Evolutionary conservation across 2,797 vertebrate genomes (phyloP), one percentile per base, ranked within the genome.

Genomic region (Hoplostethus mediterraneus): DNA sequence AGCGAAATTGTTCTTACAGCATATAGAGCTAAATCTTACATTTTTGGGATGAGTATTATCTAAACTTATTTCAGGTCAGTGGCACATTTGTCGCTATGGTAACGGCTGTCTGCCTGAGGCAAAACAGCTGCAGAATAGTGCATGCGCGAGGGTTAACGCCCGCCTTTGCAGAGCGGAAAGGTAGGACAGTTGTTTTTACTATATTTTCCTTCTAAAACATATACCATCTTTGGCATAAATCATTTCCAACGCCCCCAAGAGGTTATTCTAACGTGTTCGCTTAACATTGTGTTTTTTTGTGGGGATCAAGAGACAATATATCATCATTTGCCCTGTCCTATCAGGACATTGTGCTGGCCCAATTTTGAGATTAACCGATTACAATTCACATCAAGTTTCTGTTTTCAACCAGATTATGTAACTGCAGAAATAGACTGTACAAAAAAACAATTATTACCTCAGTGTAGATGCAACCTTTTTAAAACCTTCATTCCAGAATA

Each of bases 291-390:
- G 33, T 33, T 33, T 33, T 33, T 33, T 6, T 21, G 21, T 21
- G 33, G 33, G 33, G 33, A 6, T 33, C 6, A 33, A 6, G 33
- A 6, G 33, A 6, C 33, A 33, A 33, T 33, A 33, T 5, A 33
- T 5, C 33, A 21, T 49, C 28, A 28, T 52, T 71, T 38, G 3
- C 3, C 3, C 21, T 21, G 40, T 31, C n/a, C 47, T 49, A 49
- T 79, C 57, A 31, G 47, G 44, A 79, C 55, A 57, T 44, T 48
- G 77, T 53, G 56, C 31, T 52, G 38, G 69, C 52, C 83, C 17
- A 82, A 63, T 77, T 83, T 83, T 80, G 67, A 82, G 85, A 81
- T 87, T 80, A 88, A 83, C n/a, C 5, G 78, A 78, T 84, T 86
- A 80, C 47, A 73, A 71, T 64, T 81, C 60, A 61, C 75, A 84